Conservation (phyloP, 1,140 invertebrate species). For the Sipha flava region DNA sequence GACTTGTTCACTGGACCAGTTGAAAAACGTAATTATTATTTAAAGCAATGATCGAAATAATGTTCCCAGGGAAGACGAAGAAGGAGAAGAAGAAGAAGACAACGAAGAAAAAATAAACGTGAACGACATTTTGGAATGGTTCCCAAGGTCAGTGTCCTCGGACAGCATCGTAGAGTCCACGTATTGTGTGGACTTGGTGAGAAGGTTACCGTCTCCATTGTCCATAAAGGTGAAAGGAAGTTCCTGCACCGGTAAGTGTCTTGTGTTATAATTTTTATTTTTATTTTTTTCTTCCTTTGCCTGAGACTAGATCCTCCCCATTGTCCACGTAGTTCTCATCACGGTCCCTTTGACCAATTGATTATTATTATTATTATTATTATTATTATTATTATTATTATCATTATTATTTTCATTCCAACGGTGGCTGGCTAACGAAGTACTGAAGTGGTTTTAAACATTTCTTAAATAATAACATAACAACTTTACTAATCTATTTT, state of each 20-base stretch:
- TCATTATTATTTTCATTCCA: not conserved
- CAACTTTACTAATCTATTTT: no score
- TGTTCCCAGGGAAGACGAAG: conserved; percentile 19
- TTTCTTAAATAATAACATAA: no score
- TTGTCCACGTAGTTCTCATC: not conserved
- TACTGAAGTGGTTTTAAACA: not conserved
- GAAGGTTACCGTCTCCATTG: conserved; percentile 41
- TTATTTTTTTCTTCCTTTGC: not conserved
- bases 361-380: not conserved
- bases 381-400: no score
- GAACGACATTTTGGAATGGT: conserved; percentile 40
- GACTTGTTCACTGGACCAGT: not conserved
- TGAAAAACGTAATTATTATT: not conserved
- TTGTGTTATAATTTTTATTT: conserved; percentile 3
- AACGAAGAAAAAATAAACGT: conserved; percentile 34
- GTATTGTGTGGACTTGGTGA: conserved; percentile 42
- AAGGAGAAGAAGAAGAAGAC: conserved; percentile 26
- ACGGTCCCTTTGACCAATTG: not conserved
- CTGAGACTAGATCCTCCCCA: not conserved
- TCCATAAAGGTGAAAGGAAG: conserved; percentile 36
- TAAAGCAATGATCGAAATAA: not conserved
- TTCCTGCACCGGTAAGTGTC: conserved; percentile 7
- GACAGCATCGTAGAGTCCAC: conserved; percentile 58
- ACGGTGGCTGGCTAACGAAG: not conserved
- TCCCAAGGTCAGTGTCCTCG: conserved; percentile 70